Conservation (phyloP, 2,888 invertebrate genomes). For the Myathropa florea region DNA sequence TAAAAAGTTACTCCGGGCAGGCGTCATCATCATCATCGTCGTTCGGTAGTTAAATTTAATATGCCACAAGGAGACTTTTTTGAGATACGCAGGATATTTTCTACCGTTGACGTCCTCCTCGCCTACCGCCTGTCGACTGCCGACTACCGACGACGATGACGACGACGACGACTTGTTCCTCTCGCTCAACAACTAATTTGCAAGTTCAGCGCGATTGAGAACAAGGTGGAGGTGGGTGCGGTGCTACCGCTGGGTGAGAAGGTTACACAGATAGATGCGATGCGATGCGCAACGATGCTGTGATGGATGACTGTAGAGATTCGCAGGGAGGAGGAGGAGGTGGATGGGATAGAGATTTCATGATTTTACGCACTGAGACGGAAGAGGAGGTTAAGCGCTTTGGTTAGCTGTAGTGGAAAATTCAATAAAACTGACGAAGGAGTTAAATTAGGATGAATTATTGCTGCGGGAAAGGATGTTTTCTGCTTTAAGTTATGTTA, state of each 20-base stretch:
- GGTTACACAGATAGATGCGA: slow-evolving; percentile 12
- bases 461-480: neutral
- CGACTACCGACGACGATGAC: neutral
- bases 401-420: slow-evolving; percentile 61
- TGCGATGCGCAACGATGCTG: slow-evolving; percentile 2
- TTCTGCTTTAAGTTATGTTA: neutral
- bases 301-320: slow-evolving; percentile 54
- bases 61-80: slow-evolving; percentile 62
- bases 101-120: neutral
- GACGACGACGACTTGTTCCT: slow-evolving; percentile 22
- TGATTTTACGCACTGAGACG: slow-evolving; percentile 61
- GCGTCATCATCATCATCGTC: slow-evolving; percentile 46
- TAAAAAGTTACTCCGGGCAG: slow-evolving; percentile 69
- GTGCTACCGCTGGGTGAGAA: neutral
- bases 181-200: slow-evolving; percentile 63
- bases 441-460: slow-evolving; percentile 60
- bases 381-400: slow-evolving; percentile 62
- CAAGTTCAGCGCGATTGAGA: slow-evolving; percentile 60
- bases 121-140: neutral
- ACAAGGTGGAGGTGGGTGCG: slow-evolving; percentile 2
- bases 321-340: neutral
- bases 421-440: slow-evolving; percentile 63
- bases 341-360: neutral
- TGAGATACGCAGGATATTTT: slow-evolving; percentile 57
- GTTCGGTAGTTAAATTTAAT: slow-evolving; percentile 67